Percentiles rank a stretch among this genome's conserved stretches.
Evolutionary conservation across 2,797 vertebrate genomes (phyloP).

Genomic region (Micropoecilia bifurca): DNA sequence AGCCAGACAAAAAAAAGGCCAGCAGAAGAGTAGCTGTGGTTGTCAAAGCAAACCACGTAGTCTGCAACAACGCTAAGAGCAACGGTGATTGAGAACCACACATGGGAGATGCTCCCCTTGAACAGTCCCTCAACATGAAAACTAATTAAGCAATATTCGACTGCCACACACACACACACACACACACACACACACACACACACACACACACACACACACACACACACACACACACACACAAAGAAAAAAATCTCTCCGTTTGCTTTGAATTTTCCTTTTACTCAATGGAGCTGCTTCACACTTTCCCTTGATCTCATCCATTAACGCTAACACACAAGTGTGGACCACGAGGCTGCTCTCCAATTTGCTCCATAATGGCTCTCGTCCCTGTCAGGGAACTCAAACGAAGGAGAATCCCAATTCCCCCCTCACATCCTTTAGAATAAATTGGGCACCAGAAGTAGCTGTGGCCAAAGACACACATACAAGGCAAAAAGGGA

Average conservation of each 20-base stretch:
- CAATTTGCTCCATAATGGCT: constrained; percentile 52
- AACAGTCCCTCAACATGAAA: constrained; percentile 26
- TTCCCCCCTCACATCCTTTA: constrained; percentile 34
- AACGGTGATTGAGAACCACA: constrained; percentile 29
- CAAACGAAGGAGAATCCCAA: constrained; percentile 39
- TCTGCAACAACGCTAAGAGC: constrained; percentile 45
- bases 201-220: neutral
- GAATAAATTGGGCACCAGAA: constrained; percentile 55
- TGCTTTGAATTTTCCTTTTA: constrained; percentile 45
- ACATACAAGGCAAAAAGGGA: constrained; percentile 17
- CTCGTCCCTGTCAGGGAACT: constrained; percentile 35
- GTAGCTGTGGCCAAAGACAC: constrained; percentile 32
- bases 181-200: neutral
- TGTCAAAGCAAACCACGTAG: constrained; percentile 61
- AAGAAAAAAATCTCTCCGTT: constrained; percentile 36
- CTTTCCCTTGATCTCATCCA: constrained; percentile 58
- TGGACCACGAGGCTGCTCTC: constrained; percentile 50
- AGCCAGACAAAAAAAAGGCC: constrained; percentile 9
- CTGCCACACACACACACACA: constrained; percentile 19
- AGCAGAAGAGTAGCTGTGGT: constrained; percentile 27
- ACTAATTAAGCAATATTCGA: constrained; percentile 64
- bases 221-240: neutral
- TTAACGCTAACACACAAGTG: constrained; percentile 39
- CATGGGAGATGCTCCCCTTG: constrained; percentile 21
- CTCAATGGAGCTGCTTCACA: constrained; percentile 44